Evolutionary conservation across 1,140 invertebrate species (phyloP).

Genomic region (Homarus americanus): DNA sequence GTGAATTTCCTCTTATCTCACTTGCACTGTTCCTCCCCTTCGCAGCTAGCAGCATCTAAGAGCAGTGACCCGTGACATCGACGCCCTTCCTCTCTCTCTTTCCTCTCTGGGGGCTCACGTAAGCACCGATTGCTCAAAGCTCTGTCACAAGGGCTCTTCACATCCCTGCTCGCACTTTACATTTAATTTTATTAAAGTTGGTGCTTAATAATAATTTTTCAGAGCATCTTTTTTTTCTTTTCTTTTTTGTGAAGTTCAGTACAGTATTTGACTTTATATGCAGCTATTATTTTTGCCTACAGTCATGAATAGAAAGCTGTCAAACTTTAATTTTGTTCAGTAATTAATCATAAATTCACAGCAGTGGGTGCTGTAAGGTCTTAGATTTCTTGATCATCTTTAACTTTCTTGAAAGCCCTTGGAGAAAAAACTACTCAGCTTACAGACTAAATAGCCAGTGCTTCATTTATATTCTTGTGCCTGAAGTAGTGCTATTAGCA

Average conservation of each 20-base stretch:
- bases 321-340: no score
- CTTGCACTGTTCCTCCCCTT: slow-evolving; percentile 54
- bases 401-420: no score
- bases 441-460: no score
- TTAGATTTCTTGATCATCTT: no score
- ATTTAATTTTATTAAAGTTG: slow-evolving; percentile 28
- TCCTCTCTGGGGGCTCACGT: slow-evolving; percentile 67
- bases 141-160: neutral
- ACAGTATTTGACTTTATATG: no score
- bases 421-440: no score
- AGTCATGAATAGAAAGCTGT: no score
- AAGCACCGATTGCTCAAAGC: slow-evolving; percentile 58
- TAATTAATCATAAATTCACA: no score
- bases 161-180: slow-evolving; percentile 19
- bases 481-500: no score
- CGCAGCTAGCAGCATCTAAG: slow-evolving; percentile 70
- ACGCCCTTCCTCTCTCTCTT: slow-evolving; percentile 66
- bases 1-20: slow-evolving; percentile 9
- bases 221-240: neutral
- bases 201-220: neutral
- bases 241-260: neutral
- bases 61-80: slow-evolving; percentile 64
- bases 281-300: no score
- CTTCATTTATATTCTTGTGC: no score
- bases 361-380: no score